Percentiles rank a stretch among this genome's conserved stretches.
phyloP scores from a whole-genome alignment of 2,797 vertebrate species.

The Philypnodon macrostomus region DNA sequence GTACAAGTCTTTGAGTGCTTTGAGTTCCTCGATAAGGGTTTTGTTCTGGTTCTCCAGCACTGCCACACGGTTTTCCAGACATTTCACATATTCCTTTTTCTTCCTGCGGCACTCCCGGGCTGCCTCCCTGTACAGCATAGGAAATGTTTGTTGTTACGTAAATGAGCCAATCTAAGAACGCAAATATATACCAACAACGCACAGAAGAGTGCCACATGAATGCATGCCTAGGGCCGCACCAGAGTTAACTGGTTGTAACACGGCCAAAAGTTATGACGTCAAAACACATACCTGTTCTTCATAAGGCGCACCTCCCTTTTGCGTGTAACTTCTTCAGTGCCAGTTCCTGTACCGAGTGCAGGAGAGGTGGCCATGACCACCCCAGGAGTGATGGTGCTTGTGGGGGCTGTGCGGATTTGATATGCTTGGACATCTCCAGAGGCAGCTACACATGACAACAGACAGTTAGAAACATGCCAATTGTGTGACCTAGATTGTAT shows the following conservation, averaged over 20 bases:
- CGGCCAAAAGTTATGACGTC: too few relatives aligned
- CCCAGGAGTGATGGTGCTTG: slow-evolving; percentile 89
- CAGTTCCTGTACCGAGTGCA: slow-evolving; percentile 83
- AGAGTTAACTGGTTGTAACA: too few relatives aligned
- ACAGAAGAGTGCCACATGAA: too few relatives aligned
- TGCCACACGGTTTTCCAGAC: slow-evolving; percentile 98
- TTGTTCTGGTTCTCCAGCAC: slow-evolving; percentile 99
- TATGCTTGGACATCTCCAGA: slow-evolving; percentile 98
- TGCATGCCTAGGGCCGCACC: too few relatives aligned
- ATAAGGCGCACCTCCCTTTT: slow-evolving; percentile 98
- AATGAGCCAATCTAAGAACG: too few relatives aligned
- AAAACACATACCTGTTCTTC: slow-evolving; percentile 89
- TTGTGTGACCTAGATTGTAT: not conserved
- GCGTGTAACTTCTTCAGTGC: slow-evolving; percentile 91
- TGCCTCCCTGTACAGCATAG: slow-evolving; percentile 84
- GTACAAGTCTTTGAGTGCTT: slow-evolving; percentile 99
- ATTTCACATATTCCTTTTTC: slow-evolving; percentile 99
- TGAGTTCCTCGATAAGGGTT: slow-evolving; percentile 99
- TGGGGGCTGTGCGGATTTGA: slow-evolving; percentile 93
- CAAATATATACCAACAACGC: too few relatives aligned
- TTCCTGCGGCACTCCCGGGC: slow-evolving; percentile 97
- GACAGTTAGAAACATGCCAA: not conserved
- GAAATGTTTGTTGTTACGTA: too few relatives aligned
- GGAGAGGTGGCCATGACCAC: slow-evolving; percentile 97
- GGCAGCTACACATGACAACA: slow-evolving; percentile 78